A percentile compares a stretch with the other conserved stretches of the same genome.
Conservation (phyloP, 2,888 invertebrate genomes). For the Melanotus villosus region DNA sequence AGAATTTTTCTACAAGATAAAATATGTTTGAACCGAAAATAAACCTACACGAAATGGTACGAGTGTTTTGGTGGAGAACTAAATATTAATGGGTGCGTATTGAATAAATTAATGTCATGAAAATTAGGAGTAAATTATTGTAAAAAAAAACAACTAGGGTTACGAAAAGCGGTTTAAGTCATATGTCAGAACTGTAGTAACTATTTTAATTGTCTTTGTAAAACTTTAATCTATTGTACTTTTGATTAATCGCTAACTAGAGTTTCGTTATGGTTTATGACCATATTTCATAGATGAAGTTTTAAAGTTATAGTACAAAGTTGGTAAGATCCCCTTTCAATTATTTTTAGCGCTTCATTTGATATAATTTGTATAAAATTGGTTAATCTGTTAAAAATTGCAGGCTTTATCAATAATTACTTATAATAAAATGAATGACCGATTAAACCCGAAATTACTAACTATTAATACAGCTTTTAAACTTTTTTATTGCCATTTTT, state of each 20-base stretch:
- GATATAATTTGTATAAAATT: too few relatives aligned
- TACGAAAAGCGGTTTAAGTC: constrained; percentile 22
- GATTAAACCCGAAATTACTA: too few relatives aligned
- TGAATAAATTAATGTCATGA: constrained; percentile 36
- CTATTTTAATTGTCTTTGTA: constrained; percentile 26
- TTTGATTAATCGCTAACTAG: constrained; percentile 15
- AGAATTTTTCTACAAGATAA: constrained; percentile 47
- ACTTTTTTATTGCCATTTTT: too few relatives aligned
- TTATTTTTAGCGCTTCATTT: too few relatives aligned
- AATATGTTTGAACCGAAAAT: constrained; percentile 42
- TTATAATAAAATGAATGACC: too few relatives aligned
- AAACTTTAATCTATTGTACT: constrained; percentile 18
- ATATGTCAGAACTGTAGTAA: constrained; percentile 26
- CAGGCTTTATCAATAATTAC: too few relatives aligned
- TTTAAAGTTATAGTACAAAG: neutral
- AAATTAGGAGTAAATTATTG: constrained; percentile 31
- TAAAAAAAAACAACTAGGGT: constrained; percentile 11
- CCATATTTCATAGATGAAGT: neutral
- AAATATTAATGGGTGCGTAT: constrained; percentile 34
- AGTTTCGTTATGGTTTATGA: constrained; percentile 9
- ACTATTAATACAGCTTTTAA: too few relatives aligned
- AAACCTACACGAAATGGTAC: constrained; percentile 47
- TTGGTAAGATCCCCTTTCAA: neutral
- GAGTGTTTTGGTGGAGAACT: constrained; percentile 34
- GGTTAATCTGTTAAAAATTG: too few relatives aligned